phyloP scores from a whole-genome alignment of 1,140 invertebrate genomes.

The Papilio helenus region DNA sequence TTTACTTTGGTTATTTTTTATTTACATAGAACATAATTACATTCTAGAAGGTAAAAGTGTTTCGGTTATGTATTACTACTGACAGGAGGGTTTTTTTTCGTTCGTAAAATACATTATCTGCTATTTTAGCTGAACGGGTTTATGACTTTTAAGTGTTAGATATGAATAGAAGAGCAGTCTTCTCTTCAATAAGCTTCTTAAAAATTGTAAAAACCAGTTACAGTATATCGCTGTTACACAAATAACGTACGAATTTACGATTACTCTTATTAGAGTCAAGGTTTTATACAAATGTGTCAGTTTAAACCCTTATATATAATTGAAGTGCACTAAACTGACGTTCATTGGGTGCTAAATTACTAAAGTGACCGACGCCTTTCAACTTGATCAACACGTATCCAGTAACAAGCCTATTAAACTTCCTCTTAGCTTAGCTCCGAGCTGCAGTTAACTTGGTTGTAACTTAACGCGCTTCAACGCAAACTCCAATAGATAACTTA shows the following conservation, averaged over 20 bases:
- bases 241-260: too few relatives aligned
- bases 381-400: constrained; percentile 21
- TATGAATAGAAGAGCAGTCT: too few relatives aligned
- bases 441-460: not conserved
- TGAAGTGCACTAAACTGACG: not conserved
- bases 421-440: not conserved
- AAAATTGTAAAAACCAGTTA: too few relatives aligned
- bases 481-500: not conserved
- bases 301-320: not conserved
- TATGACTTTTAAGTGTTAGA: too few relatives aligned
- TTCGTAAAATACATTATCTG: too few relatives aligned
- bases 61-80: too few relatives aligned
- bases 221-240: not conserved
- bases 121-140: too few relatives aligned
- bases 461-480: not conserved
- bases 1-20: not conserved
- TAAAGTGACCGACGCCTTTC: constrained; percentile 1
- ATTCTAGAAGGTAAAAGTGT: too few relatives aligned
- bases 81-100: too few relatives aligned
- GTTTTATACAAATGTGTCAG: not conserved
- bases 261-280: too few relatives aligned
- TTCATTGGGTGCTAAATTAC: not conserved
- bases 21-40: not conserved
- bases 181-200: too few relatives aligned
- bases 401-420: constrained; percentile 18